Conservation (phyloP, 1,140 invertebrate species). For the Pomacea maculata region DNA sequence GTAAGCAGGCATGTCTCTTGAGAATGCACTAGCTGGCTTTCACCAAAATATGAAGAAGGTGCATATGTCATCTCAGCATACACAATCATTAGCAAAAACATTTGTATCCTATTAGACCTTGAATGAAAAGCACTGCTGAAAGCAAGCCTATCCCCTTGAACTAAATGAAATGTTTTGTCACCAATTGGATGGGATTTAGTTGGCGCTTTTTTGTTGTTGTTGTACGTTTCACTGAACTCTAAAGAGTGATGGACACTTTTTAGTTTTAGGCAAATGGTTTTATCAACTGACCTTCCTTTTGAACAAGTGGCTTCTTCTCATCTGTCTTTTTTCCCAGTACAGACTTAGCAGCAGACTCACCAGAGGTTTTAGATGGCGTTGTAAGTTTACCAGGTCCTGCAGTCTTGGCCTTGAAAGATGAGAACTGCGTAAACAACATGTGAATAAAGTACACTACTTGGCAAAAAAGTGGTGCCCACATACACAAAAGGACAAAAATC, state of each 20-base stretch:
- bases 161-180: no score
- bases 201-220: no score
- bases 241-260: no score
- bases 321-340: slow-evolving; percentile 30
- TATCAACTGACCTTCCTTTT: slow-evolving; percentile 41
- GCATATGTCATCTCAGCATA: no score
- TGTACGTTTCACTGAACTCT: no score
- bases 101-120: no score
- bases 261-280: not conserved
- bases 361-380: slow-evolving; percentile 28
- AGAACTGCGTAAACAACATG: slow-evolving; percentile 17
- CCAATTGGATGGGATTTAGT: no score
- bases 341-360: slow-evolving; percentile 28
- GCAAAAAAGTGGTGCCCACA: not conserved
- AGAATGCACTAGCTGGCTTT: not conserved
- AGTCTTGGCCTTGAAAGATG: slow-evolving; percentile 54
- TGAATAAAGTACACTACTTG: not conserved
- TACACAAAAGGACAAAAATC: not conserved
- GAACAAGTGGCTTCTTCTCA: slow-evolving; percentile 35
- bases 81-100: no score
- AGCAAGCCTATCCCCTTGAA: no score
- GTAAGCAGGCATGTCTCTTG: not conserved
- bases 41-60: no score
- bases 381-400: slow-evolving; percentile 48
- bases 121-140: no score